A percentile compares a stretch with the other conserved stretches of the same genome.
phyloP scores from a whole-genome alignment of 1,140 invertebrate genomes.

The Probaryconus sp. region DNA sequence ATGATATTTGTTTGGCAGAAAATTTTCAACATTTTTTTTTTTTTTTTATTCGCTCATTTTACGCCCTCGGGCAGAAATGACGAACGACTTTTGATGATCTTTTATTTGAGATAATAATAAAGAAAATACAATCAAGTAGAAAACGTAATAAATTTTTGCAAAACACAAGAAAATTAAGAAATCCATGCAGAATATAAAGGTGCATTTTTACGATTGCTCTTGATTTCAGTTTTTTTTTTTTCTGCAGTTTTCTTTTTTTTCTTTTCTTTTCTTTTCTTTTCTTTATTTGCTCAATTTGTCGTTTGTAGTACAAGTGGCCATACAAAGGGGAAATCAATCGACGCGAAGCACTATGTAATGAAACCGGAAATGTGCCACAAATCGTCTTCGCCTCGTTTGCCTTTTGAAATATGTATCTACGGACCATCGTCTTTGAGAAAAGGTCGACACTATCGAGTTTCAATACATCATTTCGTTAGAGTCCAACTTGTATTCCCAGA shows the following conservation, averaged over 20 bases:
- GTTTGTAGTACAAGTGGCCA: constrained; percentile 13
- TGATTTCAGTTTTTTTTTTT: constrained; percentile 25
- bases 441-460: constrained; percentile 34
- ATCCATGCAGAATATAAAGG: too few species aligned
- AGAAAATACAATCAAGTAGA: too few species aligned
- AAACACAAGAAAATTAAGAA: too few species aligned
- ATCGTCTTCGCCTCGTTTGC: constrained; percentile 54
- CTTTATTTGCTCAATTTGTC: constrained; percentile 9
- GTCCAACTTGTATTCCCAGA: constrained; percentile 19
- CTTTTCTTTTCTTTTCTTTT: constrained; percentile 1
- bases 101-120: too few species aligned
- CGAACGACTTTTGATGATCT: too few species aligned
- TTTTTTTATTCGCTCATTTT: too few species aligned
- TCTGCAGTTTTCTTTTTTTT: constrained; percentile 17
- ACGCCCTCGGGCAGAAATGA: too few species aligned
- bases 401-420: constrained; percentile 53
- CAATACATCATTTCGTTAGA: constrained; percentile 34
- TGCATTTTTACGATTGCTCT: too few species aligned
- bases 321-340: constrained; percentile 51
- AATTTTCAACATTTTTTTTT: too few species aligned
- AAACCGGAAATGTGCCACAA: constrained; percentile 57
- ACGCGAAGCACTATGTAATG: constrained; percentile 39
- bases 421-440: constrained; percentile 38
- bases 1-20: too few species aligned
- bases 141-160: too few species aligned